Evolutionary conservation across 2,888 invertebrate genomes (phyloP).

Genomic region (Strigamia crassipes): DNA sequence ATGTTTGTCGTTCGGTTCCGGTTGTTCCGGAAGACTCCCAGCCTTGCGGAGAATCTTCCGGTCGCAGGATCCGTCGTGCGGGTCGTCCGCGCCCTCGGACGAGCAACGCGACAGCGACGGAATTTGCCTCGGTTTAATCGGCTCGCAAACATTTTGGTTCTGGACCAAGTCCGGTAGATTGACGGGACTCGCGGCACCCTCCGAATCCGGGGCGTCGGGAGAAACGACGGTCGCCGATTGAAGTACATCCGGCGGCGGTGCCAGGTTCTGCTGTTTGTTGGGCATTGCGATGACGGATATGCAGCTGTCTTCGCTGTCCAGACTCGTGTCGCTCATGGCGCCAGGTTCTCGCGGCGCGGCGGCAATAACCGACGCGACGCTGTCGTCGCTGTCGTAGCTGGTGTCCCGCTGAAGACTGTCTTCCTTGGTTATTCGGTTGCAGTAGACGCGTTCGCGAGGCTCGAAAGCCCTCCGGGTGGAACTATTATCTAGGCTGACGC

Average conservation of each 20-base stretch:
- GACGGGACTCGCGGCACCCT: background rate
- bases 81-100: background rate
- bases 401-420: constrained; percentile 90
- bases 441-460: constrained; percentile 43
- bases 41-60: constrained; percentile 20
- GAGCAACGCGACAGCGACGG: background rate
- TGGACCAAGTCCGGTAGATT: background rate
- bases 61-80: background rate
- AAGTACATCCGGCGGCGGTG: background rate
- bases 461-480: constrained; percentile 43
- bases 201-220: background rate
- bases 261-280: constrained; percentile 69
- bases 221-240: background rate
- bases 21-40: constrained; percentile 38
- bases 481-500: constrained; percentile 52
- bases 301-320: constrained; percentile 91
- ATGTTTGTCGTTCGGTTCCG: background rate
- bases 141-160: background rate
- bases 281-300: constrained; percentile 91
- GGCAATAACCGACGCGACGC: constrained; percentile 91
- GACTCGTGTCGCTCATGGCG: constrained; percentile 89
- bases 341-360: constrained; percentile 70
- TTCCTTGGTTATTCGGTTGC: constrained; percentile 55
- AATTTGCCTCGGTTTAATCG: background rate
- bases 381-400: constrained; percentile 91